phyloP scores from a whole-genome alignment of 2,113 vertebrate species.

The Albula goreensis region DNA sequence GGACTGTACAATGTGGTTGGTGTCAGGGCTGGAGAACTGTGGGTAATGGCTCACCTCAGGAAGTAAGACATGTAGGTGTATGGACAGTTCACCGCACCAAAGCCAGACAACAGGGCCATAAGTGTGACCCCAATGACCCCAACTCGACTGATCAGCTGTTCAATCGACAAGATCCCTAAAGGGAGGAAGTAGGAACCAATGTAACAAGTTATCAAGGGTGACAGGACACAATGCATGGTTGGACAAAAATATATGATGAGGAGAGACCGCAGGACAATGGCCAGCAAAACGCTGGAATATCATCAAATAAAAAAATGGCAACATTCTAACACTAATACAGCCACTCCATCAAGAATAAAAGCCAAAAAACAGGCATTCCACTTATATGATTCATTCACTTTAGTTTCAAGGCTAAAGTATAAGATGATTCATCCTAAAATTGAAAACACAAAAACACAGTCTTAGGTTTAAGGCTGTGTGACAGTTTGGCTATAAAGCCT shows the following conservation, averaged over 20 bases:
- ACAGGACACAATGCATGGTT: not conserved
- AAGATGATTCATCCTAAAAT: not conserved
- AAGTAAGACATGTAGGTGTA: constrained; percentile 99
- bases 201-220: constrained; percentile 34
- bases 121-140: constrained; percentile 97
- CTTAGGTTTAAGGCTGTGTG: no score
- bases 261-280: not conserved
- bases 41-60: constrained; percentile 75
- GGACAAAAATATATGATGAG: not conserved
- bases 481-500: no score
- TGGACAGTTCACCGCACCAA: constrained; percentile 97
- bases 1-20: no score
- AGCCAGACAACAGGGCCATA: constrained; percentile 96
- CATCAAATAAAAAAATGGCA: not conserved
- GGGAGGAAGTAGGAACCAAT: constrained; percentile 8
- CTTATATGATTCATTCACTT: not conserved
- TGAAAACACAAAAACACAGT: no score
- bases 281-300: not conserved
- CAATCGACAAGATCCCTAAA: constrained; percentile 93
- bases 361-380: no score
- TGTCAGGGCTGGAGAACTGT: not conserved
- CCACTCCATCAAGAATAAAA: no score
- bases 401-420: not conserved
- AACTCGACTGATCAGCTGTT: constrained; percentile 96
- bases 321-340: no score